Evolutionary conservation across 2,888 invertebrate genomes (phyloP).

Genomic region (Choreutis nemorana): DNA sequence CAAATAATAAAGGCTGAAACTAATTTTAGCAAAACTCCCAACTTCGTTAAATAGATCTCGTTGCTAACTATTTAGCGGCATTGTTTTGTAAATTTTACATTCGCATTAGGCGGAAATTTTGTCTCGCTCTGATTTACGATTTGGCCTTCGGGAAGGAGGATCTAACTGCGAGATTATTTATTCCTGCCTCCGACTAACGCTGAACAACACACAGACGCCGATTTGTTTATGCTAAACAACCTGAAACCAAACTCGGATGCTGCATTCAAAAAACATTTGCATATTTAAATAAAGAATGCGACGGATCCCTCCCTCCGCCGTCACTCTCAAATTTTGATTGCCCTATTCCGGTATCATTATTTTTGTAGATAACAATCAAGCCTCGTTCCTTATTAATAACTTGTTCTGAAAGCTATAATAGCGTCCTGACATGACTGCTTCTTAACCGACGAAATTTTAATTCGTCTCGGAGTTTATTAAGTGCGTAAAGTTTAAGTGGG

Average conservation of each 20-base stretch:
- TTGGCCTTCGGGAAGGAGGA: slow-evolving; percentile 30
- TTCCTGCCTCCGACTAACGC: slow-evolving; percentile 34
- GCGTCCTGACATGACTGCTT: slow-evolving; percentile 55
- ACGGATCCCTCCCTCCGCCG: slow-evolving; percentile 21
- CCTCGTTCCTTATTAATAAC: slow-evolving; percentile 50
- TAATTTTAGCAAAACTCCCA: slow-evolving; percentile 32
- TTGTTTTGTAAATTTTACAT: slow-evolving; percentile 50
- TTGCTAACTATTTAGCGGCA: slow-evolving; percentile 29
- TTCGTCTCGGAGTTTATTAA: slow-evolving; percentile 59
- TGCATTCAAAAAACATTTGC: slow-evolving; percentile 47
- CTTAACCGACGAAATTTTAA: slow-evolving; percentile 62
- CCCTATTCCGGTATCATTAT: slow-evolving; percentile 26
- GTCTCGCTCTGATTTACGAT: slow-evolving; percentile 49
- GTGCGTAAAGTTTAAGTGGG: slow-evolving; percentile 59
- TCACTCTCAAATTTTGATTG: slow-evolving; percentile 33
- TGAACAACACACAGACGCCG: slow-evolving; percentile 21
- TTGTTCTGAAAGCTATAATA: slow-evolving; percentile 44
- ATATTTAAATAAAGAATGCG: slow-evolving; percentile 41
- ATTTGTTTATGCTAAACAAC: slow-evolving; percentile 55
- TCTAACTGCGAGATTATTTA: slow-evolving; percentile 51
- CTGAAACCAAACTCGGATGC: slow-evolving; percentile 34
- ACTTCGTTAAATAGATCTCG: slow-evolving; percentile 31
- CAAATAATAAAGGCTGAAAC: slow-evolving; percentile 27
- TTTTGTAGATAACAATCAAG: slow-evolving; percentile 41
- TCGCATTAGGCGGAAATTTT: slow-evolving; percentile 47